Percentiles rank a stretch among this genome's conserved stretches.
These are phyloP conservation scores for Acromyrmex echinatior DNA, from an alignment of 1,140 invertebrate species.

Conservation along the genomic window DNA sequence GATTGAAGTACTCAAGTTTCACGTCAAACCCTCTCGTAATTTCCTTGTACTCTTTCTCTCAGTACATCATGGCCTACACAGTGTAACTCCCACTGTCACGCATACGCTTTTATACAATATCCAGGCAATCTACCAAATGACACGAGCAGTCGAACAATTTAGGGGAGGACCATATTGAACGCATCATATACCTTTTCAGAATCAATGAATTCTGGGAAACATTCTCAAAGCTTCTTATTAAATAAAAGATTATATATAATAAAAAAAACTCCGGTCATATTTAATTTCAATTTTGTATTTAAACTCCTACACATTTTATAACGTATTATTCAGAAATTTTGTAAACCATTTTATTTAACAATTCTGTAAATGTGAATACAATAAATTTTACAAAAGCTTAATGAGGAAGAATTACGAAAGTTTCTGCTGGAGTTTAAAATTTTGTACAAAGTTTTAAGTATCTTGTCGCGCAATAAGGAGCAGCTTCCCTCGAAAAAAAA, in stretches of 20 bases:
- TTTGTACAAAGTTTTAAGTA: constrained; percentile 5
- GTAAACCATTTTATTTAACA: background rate
- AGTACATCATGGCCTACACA: constrained; percentile 7
- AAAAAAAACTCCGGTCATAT: background rate
- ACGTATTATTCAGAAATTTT: background rate
- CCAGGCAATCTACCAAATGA: constrained; percentile 69
- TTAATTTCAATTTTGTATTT: background rate
- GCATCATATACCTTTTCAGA: constrained; percentile 9
- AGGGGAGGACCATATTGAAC: constrained; percentile 27
- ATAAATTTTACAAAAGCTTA: background rate
- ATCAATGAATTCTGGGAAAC: background rate
- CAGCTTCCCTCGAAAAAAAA: background rate
- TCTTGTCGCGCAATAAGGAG: background rate
- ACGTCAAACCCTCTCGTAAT: constrained; percentile 10
- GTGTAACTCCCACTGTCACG: constrained; percentile 41
- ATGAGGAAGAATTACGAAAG: background rate
- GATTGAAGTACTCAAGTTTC: constrained; percentile 10
- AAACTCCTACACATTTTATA: background rate
- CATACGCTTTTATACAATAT: constrained; percentile 40
- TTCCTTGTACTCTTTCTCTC: constrained; percentile 35
- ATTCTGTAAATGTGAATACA: background rate
- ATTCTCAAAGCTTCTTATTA: background rate
- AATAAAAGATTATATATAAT: background rate
- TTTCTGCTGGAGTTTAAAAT: constrained; percentile 4
- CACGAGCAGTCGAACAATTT: constrained; percentile 68